Percentiles rank a stretch among this genome's conserved stretches.
Conservation (phyloP, 2,888 invertebrate genomes). For the Mesorhabditis belari region DNA sequence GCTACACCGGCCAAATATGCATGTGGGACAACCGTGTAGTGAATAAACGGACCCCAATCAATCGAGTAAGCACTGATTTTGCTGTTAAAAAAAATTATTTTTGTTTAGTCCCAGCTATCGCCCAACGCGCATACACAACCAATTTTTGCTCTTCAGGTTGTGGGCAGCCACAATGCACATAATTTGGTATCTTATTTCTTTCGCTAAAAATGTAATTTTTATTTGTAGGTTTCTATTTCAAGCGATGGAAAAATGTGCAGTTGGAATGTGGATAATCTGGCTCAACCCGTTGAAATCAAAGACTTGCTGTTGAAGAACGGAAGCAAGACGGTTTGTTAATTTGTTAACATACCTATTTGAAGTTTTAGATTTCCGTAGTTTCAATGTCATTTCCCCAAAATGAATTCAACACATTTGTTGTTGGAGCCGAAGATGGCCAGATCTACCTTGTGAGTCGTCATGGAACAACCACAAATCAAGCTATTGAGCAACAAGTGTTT, state of each 20-base stretch:
- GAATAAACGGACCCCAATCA: slow-evolving; percentile 88
- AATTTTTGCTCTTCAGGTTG: slow-evolving; percentile 70
- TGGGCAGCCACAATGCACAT: slow-evolving; percentile 94
- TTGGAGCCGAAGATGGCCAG: slow-evolving; percentile 91
- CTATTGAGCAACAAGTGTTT: not conserved
- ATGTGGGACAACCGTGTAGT: slow-evolving; percentile 92
- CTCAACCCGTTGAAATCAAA: slow-evolving; percentile 30
- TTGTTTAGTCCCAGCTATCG: slow-evolving; percentile 44
- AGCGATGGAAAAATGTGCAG: slow-evolving; percentile 96
- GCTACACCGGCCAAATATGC: slow-evolving; percentile 78
- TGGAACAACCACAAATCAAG: not conserved
- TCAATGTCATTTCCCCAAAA: slow-evolving; percentile 77
- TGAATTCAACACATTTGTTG: slow-evolving; percentile 92
- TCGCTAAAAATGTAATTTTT: not conserved
- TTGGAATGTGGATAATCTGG: slow-evolving; percentile 87
- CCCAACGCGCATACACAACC: slow-evolving; percentile 69
- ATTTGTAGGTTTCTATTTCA: slow-evolving; percentile 53
- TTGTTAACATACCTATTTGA: not conserved
- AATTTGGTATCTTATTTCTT: slow-evolving; percentile 83
- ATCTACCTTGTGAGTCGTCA: slow-evolving; percentile 57
- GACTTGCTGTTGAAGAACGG: slow-evolving; percentile 21
- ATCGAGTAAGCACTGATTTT: too few relatives aligned
- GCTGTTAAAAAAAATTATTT: not conserved
- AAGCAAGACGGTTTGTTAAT: not conserved
- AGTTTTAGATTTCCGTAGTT: not conserved